A percentile compares a stretch with the other conserved stretches of the same genome.
These are phyloP conservation scores for Drosophila paulistorum DNA, from an alignment of 1,140 invertebrate genomes.

Conservation along the genomic window DNA sequence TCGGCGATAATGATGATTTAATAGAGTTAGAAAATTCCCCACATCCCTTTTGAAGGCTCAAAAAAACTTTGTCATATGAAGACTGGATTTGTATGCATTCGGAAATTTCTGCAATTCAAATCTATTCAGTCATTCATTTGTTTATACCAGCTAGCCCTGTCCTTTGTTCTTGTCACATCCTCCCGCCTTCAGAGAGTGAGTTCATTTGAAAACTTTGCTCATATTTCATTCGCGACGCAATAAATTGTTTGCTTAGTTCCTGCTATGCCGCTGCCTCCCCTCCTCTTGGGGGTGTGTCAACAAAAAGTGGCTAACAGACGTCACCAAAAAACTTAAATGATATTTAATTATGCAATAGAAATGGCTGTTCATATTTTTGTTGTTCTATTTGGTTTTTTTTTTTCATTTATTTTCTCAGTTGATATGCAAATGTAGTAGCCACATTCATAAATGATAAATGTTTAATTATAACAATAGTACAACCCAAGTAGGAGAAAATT, in stretches of 20 bases:
- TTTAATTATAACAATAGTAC: conserved; percentile 41
- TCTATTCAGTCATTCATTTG: conserved; percentile 51
- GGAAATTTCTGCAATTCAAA: conserved; percentile 3
- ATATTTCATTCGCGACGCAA: conserved; percentile 67
- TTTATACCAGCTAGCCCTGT: conserved; percentile 38
- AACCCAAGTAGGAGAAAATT: conserved; percentile 11
- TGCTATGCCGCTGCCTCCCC: neutral
- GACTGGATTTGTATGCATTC: neutral
- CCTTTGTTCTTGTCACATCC: conserved; percentile 28
- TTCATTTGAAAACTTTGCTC: conserved; percentile 72
- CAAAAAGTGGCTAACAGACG: neutral
- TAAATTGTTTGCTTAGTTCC: conserved; percentile 57
- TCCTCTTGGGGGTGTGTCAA: conserved; percentile 2
- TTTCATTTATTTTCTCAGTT: conserved; percentile 17
- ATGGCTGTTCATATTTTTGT: conserved; percentile 11
- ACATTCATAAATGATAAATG: conserved; percentile 49
- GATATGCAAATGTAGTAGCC: neutral
- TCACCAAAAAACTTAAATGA: conserved; percentile 53
- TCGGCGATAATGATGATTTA: too few species aligned
- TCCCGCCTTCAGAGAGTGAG: conserved; percentile 40
- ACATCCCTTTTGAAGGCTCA: too few species aligned
- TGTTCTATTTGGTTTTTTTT: conserved; percentile 4
- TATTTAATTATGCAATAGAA: conserved; percentile 62
- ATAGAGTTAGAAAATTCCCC: too few species aligned
- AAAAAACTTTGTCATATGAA: too few species aligned